A percentile compares a stretch with the other conserved stretches of the same genome.
phyloP scores from a whole-genome alignment of 53 echinoderm and acorn worm species.

The Hippasteria phrygiana region DNA sequence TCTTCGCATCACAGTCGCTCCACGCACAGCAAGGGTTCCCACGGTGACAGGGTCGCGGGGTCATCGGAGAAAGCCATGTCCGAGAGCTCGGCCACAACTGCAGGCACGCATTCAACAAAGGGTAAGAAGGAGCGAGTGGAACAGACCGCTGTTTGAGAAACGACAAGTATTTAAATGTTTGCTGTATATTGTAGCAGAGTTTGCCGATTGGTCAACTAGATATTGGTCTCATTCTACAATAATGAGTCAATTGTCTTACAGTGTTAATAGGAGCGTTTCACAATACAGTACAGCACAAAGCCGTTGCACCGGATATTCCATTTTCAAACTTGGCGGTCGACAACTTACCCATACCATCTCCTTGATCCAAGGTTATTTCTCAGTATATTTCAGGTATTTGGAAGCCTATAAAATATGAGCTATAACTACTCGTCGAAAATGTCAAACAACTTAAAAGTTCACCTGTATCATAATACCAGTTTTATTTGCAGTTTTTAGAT shows the following conservation, averaged over 20 bases:
- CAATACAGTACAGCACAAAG: no score
- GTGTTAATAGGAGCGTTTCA: no score
- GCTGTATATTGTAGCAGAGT: not conserved
- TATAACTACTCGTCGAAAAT: no score
- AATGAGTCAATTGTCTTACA: not conserved
- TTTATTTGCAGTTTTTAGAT: no score
- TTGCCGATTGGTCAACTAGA: not conserved
- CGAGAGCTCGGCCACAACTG: slow-evolving; percentile 82
- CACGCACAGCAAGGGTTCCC: slow-evolving; percentile 63
- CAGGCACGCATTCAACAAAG: slow-evolving; percentile 69
- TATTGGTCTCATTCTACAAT: not conserved
- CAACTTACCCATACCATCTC: no score
- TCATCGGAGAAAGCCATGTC: slow-evolving; percentile 82
- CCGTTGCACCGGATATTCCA: no score
- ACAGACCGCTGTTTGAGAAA: slow-evolving; percentile 82
- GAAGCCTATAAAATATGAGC: no score
- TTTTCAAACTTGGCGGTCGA: no score
- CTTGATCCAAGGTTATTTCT: no score
- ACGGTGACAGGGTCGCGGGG: slow-evolving; percentile 45
- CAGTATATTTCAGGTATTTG: no score
- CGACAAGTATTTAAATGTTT: not conserved
- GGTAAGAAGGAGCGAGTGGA: slow-evolving; percentile 74
- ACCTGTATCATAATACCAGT: no score
- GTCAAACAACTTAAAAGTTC: no score
- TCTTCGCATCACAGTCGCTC: slow-evolving; percentile 72